Evolutionary conservation across 2,888 invertebrate genomes (phyloP).

Genomic region (Mythimna impura): DNA sequence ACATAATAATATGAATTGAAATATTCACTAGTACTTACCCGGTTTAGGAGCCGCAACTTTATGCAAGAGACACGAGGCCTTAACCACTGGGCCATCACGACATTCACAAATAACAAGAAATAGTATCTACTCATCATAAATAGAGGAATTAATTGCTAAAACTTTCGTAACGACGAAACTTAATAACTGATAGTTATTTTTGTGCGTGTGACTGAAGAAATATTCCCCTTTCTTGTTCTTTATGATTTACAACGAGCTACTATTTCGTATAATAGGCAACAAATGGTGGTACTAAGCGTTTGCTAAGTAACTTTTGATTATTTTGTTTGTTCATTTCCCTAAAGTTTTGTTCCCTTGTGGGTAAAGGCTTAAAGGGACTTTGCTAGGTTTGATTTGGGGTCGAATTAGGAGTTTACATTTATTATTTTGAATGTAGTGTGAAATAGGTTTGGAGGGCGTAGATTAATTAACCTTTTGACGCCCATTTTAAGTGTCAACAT

Average conservation of each 20-base stretch:
- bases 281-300: conserved; percentile 44
- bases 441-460: background rate
- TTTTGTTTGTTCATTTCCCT: conserved; percentile 37
- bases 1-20: no score
- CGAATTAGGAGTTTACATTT: conserved; percentile 4
- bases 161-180: conserved; percentile 41
- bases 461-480: no score
- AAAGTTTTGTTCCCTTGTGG: conserved; percentile 31
- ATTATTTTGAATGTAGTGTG: background rate
- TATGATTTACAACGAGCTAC: conserved; percentile 47
- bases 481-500: no score
- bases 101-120: background rate
- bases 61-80: no score
- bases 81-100: no score
- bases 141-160: conserved; percentile 26
- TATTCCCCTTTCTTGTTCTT: conserved; percentile 30
- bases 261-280: conserved; percentile 39
- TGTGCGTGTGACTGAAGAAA: conserved; percentile 29
- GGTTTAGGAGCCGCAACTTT: no score
- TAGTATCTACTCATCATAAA: conserved; percentile 1
- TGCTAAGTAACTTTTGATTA: conserved; percentile 53
- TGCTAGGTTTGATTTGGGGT: background rate
- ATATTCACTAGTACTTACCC: no score
- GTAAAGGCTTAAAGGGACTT: background rate
- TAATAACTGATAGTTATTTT: conserved; percentile 55